Conservation (phyloP, 2,888 invertebrate species). For the Phalera bucephala region DNA sequence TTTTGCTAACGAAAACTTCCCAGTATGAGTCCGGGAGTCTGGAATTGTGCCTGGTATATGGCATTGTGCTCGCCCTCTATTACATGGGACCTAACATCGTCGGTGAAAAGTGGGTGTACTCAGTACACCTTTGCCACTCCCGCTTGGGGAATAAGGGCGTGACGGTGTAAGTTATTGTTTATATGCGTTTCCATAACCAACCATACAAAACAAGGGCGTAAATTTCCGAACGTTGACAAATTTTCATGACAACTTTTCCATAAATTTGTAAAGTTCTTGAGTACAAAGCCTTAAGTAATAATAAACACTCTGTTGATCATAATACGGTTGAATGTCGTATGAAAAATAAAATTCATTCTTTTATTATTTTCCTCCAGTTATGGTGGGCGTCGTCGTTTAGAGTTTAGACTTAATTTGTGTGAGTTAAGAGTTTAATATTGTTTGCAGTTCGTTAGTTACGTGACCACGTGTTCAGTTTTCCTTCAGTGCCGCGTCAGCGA, state of each 20-base stretch:
- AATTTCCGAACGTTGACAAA: slow-evolving; percentile 41
- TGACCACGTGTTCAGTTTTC: slow-evolving; percentile 56
- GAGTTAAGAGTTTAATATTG: slow-evolving; percentile 14
- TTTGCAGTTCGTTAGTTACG: slow-evolving; percentile 6
- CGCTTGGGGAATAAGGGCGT: too few species aligned
- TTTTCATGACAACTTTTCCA: slow-evolving; percentile 41
- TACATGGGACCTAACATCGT: too few species aligned
- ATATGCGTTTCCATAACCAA: background rate
- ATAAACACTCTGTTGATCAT: slow-evolving; percentile 12
- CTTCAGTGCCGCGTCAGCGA: slow-evolving; percentile 61
- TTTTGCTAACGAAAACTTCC: too few species aligned
- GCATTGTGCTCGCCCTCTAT: too few species aligned
- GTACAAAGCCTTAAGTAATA: slow-evolving; percentile 15
- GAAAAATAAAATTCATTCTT: slow-evolving; percentile 11
- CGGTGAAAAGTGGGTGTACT: too few species aligned
- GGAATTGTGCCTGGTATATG: too few species aligned
- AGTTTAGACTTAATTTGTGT: slow-evolving; percentile 6
- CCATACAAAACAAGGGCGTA: slow-evolving; percentile 37
- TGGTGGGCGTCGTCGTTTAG: slow-evolving; percentile 1
- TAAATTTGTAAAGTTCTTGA: slow-evolving; percentile 35
- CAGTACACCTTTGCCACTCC: too few species aligned
- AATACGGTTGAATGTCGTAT: slow-evolving; percentile 29
- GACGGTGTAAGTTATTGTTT: too few species aligned
- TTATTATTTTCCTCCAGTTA: slow-evolving; percentile 16
- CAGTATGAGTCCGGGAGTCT: too few species aligned